Conservation (phyloP, 1,140 invertebrate genomes). For the Papilio helenus region DNA sequence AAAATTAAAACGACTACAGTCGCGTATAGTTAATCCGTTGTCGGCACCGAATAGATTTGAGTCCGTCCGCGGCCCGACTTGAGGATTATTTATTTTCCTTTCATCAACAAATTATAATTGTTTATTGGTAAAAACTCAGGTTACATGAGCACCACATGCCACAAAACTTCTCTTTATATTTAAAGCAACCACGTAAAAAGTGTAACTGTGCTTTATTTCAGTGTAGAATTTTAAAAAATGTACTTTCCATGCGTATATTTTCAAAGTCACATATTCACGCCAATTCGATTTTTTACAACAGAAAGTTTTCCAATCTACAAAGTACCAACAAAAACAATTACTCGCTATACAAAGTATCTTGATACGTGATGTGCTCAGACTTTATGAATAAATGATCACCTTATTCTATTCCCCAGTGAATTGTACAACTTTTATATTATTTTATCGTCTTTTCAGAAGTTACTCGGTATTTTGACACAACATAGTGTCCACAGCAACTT, state of each 20-base stretch:
- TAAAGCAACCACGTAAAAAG: too few relatives aligned
- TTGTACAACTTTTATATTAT: neutral
- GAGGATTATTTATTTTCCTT: too few relatives aligned
- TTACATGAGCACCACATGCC: too few relatives aligned
- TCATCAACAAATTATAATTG: too few relatives aligned
- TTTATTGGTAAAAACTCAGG: too few relatives aligned
- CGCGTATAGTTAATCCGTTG: neutral
- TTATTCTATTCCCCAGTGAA: slow-evolving; percentile 10
- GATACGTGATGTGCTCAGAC: neutral
- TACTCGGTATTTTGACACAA: neutral
- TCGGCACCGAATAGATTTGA: too few relatives aligned
- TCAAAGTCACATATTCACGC: neutral
- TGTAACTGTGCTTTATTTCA: neutral
- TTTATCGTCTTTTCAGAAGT: neutral
- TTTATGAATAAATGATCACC: slow-evolving; percentile 26
- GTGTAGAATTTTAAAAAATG: neutral
- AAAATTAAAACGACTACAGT: neutral
- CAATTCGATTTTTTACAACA: neutral
- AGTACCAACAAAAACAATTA: slow-evolving; percentile 13
- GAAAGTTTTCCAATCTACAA: slow-evolving; percentile 9
- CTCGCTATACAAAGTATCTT: slow-evolving; percentile 6
- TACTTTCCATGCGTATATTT: neutral
- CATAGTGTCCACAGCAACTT: neutral
- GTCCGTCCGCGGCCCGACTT: too few relatives aligned
- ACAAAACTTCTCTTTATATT: too few relatives aligned